Evolutionary conservation across 2,888 invertebrate genomes (phyloP).

Genomic region (Thyatira batis): DNA sequence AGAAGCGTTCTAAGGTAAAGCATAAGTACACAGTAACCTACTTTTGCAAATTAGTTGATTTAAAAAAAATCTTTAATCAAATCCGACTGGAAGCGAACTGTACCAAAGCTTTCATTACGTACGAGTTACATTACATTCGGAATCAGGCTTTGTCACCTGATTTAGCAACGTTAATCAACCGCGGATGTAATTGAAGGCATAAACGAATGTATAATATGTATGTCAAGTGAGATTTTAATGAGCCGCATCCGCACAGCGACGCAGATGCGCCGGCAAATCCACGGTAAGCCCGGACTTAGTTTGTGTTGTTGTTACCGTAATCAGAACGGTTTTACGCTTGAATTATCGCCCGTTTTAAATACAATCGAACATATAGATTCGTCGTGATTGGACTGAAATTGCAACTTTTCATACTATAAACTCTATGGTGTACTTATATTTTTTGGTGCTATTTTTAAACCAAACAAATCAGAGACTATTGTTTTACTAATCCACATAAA

Average conservation of each 20-base stretch:
- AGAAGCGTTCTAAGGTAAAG: neutral
- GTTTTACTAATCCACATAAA: neutral
- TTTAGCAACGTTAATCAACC: neutral
- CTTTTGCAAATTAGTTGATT: too few species aligned
- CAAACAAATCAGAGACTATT: too few species aligned
- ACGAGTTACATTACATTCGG: too few species aligned
- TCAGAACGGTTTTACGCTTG: conserved; percentile 51
- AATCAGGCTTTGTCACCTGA: neutral
- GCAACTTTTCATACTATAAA: too few species aligned
- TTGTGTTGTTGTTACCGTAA: conserved; percentile 56
- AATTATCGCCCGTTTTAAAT: conserved; percentile 61
- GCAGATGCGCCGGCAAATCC: conserved; percentile 66
- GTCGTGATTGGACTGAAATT: conserved; percentile 10
- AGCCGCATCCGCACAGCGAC: conserved; percentile 47
- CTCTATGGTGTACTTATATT: too few species aligned
- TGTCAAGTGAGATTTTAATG: conserved; percentile 39
- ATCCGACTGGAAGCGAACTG: too few species aligned
- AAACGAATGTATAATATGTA: conserved; percentile 2
- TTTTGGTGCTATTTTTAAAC: too few species aligned
- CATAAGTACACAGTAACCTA: too few species aligned
- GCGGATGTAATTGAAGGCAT: neutral
- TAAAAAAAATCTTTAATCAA: too few species aligned
- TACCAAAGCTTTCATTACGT: too few species aligned
- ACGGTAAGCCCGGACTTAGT: conserved; percentile 71
- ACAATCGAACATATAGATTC: conserved; percentile 35